Evolutionary conservation across 2,888 invertebrate genomes (phyloP), one percentile per base, ranked within the genome.

Genomic region (Leptarthrus brevirostris): DNA sequence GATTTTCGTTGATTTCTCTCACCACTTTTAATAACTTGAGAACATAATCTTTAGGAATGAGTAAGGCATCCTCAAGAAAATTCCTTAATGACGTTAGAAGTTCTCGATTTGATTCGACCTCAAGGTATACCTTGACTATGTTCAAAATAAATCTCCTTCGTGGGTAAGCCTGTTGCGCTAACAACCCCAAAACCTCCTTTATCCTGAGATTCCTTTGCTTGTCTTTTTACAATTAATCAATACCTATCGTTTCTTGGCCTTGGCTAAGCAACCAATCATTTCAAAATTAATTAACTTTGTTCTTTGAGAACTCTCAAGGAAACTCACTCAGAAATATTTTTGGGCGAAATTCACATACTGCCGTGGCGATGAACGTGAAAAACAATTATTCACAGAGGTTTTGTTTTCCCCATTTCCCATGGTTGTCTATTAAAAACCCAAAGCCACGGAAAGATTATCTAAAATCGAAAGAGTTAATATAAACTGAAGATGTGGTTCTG

Each of bases 211-310:
- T 40, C 12, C n/a, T 40, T 40, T 40, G 40, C 3, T 40, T 12
- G 30, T 8, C 8, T 30, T 8, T 30, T 3, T 30, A 8, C 1
- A 40, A 12, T 40, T 40, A 40, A 40, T 49, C 49, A 49, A 49
- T 49, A 20, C n/a, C n/a, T n/a, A n/a, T 3, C 14, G 20, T 18
- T 3, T 16, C 3, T 49, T 49, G 18, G 49, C 49, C 18, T 3
- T 49, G 49, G 18, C 3, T 18, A 49, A 49, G 18, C 49, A 14
- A 49, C 20, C 20, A 20, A 49, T 49, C n/a, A 49, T 49, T 18
- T 20, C 6, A 12, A 49, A 49, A 49, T 49, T 49, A 49, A 49
- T 49, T 49, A 49, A 49, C 49, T 49, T 49, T 49, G 5, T 18
- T 49, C 49, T 20, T 16, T 49, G 49, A 49, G 14, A 16, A 20